Conservation (phyloP, 2,113 vertebrate genomes). For the Brachypteracias leptosomus region DNA sequence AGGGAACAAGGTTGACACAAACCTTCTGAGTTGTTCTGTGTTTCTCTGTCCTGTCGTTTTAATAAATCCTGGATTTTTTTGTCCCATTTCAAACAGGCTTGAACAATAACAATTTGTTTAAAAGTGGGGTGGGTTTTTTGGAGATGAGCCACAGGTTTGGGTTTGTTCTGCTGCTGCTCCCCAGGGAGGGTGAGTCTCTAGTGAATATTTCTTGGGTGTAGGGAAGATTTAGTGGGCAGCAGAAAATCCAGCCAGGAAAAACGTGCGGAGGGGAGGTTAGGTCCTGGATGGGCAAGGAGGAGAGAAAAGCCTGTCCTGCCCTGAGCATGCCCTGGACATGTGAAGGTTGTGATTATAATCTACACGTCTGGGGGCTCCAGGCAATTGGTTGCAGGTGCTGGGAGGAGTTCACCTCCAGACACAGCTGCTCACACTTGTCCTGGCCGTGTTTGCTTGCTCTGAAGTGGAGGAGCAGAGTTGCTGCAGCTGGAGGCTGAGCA, state of each 20-base stretch:
- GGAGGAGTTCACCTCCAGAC: background rate
- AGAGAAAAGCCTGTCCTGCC: background rate
- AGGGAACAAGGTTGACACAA: background rate
- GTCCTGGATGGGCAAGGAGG: accelerated
- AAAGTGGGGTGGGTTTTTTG: background rate
- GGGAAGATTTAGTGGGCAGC: background rate
- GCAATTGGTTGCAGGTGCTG: background rate
- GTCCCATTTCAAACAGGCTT: background rate
- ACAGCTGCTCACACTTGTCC: background rate
- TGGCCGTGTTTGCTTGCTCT: background rate
- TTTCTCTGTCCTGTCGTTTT: background rate
- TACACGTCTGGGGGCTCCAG: background rate
- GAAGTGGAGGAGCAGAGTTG: background rate
- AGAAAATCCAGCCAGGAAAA: background rate
- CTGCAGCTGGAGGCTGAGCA: background rate
- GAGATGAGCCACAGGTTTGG: background rate
- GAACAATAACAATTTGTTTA: accelerated
- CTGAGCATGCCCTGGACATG: accelerated
- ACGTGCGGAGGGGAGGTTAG: background rate
- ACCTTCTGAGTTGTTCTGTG: accelerated
- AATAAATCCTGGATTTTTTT: background rate
- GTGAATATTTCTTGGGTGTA: accelerated
- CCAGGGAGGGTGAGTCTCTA: accelerated
- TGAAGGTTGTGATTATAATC: background rate
- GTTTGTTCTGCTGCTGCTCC: background rate